phyloP scores from a whole-genome alignment of 2,888 invertebrate species.

The Mythimna lalbum region DNA sequence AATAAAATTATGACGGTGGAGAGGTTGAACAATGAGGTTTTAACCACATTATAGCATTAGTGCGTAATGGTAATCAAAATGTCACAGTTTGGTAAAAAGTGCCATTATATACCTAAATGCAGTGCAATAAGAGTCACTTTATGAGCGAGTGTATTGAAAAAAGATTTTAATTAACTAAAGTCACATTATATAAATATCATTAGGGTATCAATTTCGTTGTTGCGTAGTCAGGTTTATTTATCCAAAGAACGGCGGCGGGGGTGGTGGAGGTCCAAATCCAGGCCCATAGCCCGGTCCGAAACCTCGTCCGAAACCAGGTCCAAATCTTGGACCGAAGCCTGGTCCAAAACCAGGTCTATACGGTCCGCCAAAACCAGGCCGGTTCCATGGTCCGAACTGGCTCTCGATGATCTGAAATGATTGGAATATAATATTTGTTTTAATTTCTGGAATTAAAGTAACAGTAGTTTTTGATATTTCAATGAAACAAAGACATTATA shows the following conservation, averaged over 20 bases:
- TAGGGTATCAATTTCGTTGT: background rate
- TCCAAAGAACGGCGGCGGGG: slow-evolving; percentile 28
- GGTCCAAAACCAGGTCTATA: slow-evolving; percentile 25
- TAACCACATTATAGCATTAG: too few relatives aligned
- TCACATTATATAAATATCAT: too few relatives aligned
- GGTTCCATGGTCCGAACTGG: slow-evolving; percentile 27
- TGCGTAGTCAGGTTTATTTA: slow-evolving; percentile 8
- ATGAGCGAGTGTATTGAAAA: too few relatives aligned
- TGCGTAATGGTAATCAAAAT: too few relatives aligned
- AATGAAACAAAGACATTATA: too few relatives aligned
- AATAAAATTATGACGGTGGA: too few relatives aligned
- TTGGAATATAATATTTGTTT: background rate
- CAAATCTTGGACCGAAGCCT: slow-evolving; percentile 1
- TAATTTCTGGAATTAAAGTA: background rate
- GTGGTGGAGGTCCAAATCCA: slow-evolving; percentile 30
- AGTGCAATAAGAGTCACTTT: too few relatives aligned
- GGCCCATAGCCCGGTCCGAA: slow-evolving; percentile 26
- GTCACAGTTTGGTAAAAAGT: too few relatives aligned
- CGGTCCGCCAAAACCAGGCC: slow-evolving; percentile 19
- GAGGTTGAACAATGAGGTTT: too few relatives aligned
- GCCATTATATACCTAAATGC: too few relatives aligned
- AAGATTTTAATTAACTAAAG: too few relatives aligned
- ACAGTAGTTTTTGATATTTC: too few relatives aligned
- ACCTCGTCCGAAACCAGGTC: background rate
- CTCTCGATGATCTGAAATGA: slow-evolving; percentile 46